These are phyloP conservation scores for Urechis unicinctus DNA, from an alignment of 2,888 invertebrate species.

Conservation along the genomic window DNA sequence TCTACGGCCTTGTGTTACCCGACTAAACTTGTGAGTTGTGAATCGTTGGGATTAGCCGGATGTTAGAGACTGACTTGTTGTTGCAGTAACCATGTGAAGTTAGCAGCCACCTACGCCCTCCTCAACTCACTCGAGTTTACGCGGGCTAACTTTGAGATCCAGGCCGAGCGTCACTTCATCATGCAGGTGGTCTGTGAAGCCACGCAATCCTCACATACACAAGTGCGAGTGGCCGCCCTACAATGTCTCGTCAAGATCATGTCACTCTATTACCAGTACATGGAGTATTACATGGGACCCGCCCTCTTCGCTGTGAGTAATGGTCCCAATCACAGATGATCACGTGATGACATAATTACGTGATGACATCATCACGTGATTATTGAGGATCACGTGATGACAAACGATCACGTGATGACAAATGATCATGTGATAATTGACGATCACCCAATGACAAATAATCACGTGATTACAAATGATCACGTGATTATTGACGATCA, in stretches of 20 bases:
- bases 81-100: constrained; percentile 74
- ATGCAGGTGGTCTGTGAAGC: constrained; percentile 99
- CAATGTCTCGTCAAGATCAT: constrained; percentile 98
- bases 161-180: constrained; percentile 93
- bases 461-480: too few relatives aligned
- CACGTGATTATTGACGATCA: too few relatives aligned
- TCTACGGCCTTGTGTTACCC: too few relatives aligned
- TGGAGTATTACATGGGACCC: constrained; percentile 98
- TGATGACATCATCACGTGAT: too few relatives aligned
- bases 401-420: too few relatives aligned
- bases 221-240: constrained; percentile 90
- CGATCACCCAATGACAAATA: too few relatives aligned
- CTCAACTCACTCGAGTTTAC: constrained; percentile 98
- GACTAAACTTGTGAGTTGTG: neutral
- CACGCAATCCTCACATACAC: constrained; percentile 84
- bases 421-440: too few relatives aligned
- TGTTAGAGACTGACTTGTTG: neutral
- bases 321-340: neutral
- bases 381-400: too few relatives aligned
- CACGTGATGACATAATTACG: too few relatives aligned
- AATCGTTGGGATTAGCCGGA: neutral
- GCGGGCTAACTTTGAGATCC: constrained; percentile 95
- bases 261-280: constrained; percentile 95
- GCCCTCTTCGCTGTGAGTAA: constrained; percentile 80
- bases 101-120: constrained; percentile 94